Evolutionary conservation across 2,113 vertebrate species (phyloP).

Genomic region (Nothobranchius furzeri): DNA sequence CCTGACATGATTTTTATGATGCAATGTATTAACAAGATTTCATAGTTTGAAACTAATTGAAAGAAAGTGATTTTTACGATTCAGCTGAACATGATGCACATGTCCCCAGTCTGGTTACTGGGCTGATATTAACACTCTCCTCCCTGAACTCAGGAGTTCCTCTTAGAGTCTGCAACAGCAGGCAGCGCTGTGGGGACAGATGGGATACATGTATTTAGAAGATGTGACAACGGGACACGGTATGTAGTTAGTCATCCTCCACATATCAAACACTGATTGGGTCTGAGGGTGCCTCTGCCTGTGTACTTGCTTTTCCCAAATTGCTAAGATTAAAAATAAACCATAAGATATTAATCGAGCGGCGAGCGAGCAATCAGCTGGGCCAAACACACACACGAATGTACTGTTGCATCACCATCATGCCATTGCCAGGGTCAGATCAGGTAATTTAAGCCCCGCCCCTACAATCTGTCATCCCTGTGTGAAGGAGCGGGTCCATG

Average conservation of each 20-base stretch:
- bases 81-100: not conserved
- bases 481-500: constrained; percentile 6
- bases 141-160: constrained; percentile 28
- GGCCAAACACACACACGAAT: constrained; percentile 18
- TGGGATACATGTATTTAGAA: constrained; percentile 57
- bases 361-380: constrained; percentile 27
- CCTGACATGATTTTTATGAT: no score
- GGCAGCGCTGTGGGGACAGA: constrained; percentile 59
- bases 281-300: constrained; percentile 7
- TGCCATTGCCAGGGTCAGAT: constrained; percentile 50
- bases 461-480: constrained; percentile 60
- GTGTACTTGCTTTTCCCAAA: constrained; percentile 24
- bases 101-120: constrained; percentile 6
- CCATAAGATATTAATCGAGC: constrained; percentile 29
- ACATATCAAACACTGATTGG: constrained; percentile 41
- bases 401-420: constrained; percentile 54
- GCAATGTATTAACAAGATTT: no score
- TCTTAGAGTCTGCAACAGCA: constrained; percentile 22
- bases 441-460: constrained; percentile 58
- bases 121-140: constrained; percentile 15
- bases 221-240: constrained; percentile 59
- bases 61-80: not conserved
- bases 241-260: constrained; percentile 55
- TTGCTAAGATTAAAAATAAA: constrained; percentile 20
- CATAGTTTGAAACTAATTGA: no score